phyloP scores from a whole-genome alignment of 2,888 invertebrate genomes.

The Erebia epiphron region DNA sequence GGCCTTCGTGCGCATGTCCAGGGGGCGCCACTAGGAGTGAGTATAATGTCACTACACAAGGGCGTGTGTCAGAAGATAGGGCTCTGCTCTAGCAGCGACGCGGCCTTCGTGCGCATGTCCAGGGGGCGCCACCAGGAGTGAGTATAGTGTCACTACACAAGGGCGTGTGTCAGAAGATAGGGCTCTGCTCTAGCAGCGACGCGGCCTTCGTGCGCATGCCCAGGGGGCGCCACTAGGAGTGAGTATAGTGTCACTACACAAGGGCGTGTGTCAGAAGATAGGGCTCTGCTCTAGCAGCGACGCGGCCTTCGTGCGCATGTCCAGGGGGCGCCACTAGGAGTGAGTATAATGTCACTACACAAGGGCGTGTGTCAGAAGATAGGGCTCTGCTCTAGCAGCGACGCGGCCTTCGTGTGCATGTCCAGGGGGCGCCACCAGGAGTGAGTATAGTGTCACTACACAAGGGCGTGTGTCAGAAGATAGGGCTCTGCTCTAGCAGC shows the following conservation, averaged over 20 bases:
- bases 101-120: slow-evolving; percentile 66
- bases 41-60: slow-evolving; percentile 32
- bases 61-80: slow-evolving; percentile 79
- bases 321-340: slow-evolving; percentile 50
- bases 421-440: slow-evolving; percentile 51
- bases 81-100: slow-evolving; percentile 81
- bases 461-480: not conserved
- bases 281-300: slow-evolving; percentile 80
- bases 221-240: slow-evolving; percentile 49
- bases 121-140: slow-evolving; percentile 49
- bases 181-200: slow-evolving; percentile 81
- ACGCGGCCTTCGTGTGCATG: slow-evolving; percentile 69
- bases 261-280: not conserved
- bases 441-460: slow-evolving; percentile 36
- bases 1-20: slow-evolving; percentile 64
- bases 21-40: slow-evolving; percentile 48
- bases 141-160: slow-evolving; percentile 33
- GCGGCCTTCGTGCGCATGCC: slow-evolving; percentile 68
- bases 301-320: slow-evolving; percentile 67
- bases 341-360: slow-evolving; percentile 35
- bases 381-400: slow-evolving; percentile 79
- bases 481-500: slow-evolving; percentile 77
- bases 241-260: slow-evolving; percentile 33
- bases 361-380: not conserved
- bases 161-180: not conserved